Conservation (phyloP, 2,888 invertebrate genomes). For the Papilio gigon region DNA sequence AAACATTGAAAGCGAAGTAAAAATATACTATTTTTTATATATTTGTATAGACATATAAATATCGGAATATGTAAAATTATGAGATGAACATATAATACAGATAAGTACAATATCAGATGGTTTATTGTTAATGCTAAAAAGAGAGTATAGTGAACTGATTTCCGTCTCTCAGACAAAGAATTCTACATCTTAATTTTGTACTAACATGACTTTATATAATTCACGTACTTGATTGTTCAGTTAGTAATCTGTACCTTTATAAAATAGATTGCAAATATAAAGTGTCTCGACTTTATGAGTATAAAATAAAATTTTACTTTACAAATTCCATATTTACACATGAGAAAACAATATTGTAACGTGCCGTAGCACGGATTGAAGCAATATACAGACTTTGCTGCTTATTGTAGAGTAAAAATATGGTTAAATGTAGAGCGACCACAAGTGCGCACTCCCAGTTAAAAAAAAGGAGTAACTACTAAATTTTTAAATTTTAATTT, state of each 20-base stretch:
- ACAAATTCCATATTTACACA: constrained; percentile 17
- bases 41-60: too few relatives aligned
- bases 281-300: neutral
- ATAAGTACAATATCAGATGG: too few relatives aligned
- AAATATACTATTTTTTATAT: neutral
- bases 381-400: constrained; percentile 13
- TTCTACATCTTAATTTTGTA: too few relatives aligned
- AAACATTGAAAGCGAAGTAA: neutral
- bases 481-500: constrained; percentile 24
- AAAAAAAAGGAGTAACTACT: constrained; percentile 15
- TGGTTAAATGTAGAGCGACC: constrained; percentile 21
- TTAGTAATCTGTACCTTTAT: too few relatives aligned
- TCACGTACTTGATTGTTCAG: too few relatives aligned
- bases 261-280: neutral
- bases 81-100: too few relatives aligned
- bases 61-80: too few relatives aligned
- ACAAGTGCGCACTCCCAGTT: constrained; percentile 20
- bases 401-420: constrained; percentile 23
- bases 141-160: too few relatives aligned
- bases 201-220: too few relatives aligned
- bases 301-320: neutral
- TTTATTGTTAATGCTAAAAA: too few relatives aligned
- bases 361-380: constrained; percentile 9
- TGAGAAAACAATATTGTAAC: constrained; percentile 19
- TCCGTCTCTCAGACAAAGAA: too few relatives aligned